Percentiles rank a stretch among this genome's conserved stretches.
Evolutionary conservation across 2,113 vertebrate species (phyloP).

Genomic region (Phrynosoma blainvillii): DNA sequence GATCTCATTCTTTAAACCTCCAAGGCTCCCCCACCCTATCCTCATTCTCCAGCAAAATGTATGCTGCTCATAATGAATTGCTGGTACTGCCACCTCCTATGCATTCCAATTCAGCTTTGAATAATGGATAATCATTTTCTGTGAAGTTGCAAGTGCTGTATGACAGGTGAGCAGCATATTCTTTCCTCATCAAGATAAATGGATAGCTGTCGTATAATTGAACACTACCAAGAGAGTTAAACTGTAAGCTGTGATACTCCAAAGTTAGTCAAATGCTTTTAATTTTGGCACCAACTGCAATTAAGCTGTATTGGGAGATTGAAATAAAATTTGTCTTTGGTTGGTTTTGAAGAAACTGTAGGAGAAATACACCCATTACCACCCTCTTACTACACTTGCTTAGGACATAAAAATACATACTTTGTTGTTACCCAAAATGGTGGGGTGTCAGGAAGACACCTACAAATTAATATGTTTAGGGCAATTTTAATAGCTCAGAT

Average conservation of each 20-base stretch:
- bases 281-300: neutral
- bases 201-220: neutral
- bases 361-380: neutral
- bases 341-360: neutral
- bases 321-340: neutral
- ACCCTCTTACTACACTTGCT: neutral
- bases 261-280: slow-evolving; percentile 21
- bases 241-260: neutral
- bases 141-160: neutral
- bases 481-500: no score
- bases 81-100: neutral
- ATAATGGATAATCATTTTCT: neutral
- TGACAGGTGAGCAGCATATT: neutral
- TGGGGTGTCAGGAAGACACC: no score
- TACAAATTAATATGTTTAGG: no score
- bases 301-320: neutral
- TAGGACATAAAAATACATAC: neutral
- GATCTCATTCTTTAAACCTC: slow-evolving; percentile 13
- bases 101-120: neutral
- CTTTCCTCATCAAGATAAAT: neutral
- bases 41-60: neutral
- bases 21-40: neutral
- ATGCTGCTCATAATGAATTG: neutral
- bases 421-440: no score
- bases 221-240: neutral